A percentile compares a stretch with the other conserved stretches of the same genome.
These are phyloP conservation scores for Microcebus jonahi DNA, from an alignment of 2,113 vertebrate species.

Conservation along the genomic window DNA sequence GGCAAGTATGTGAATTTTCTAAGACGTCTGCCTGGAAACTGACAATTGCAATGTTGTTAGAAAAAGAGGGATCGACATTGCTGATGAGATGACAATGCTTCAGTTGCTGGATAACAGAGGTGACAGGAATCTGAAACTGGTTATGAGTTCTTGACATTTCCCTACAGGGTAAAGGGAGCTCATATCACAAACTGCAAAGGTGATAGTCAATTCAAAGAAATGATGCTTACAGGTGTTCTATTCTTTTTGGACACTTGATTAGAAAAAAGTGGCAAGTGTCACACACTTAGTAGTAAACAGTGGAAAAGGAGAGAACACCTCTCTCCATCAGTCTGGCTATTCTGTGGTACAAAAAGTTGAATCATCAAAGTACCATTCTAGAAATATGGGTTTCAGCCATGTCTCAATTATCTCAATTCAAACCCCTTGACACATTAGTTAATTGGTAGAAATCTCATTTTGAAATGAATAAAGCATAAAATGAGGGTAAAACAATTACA, in stretches of 20 bases:
- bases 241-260: background rate
- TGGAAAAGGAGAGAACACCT: background rate
- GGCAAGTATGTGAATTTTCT: constrained; percentile 36
- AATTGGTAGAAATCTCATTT: background rate
- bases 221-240: constrained; percentile 4
- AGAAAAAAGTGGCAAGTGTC: constrained; percentile 6
- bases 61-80: background rate
- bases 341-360: background rate
- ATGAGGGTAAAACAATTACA: background rate
- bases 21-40: constrained; percentile 38
- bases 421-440: background rate
- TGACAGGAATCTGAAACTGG: constrained; percentile 56
- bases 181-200: background rate
- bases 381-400: background rate
- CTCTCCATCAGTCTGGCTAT: background rate
- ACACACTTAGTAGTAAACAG: background rate
- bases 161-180: constrained; percentile 22
- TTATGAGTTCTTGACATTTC: constrained; percentile 66
- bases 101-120: constrained; percentile 43
- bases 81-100: constrained; percentile 45
- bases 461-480: background rate
- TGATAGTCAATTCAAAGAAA: constrained; percentile 51
- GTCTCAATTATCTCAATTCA: background rate
- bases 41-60: constrained; percentile 29
- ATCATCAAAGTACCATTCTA: background rate